Base-by-base conservation (phyloP, 2,113 vertebrate species). In the Malurus alboscapulatus region DNA sequence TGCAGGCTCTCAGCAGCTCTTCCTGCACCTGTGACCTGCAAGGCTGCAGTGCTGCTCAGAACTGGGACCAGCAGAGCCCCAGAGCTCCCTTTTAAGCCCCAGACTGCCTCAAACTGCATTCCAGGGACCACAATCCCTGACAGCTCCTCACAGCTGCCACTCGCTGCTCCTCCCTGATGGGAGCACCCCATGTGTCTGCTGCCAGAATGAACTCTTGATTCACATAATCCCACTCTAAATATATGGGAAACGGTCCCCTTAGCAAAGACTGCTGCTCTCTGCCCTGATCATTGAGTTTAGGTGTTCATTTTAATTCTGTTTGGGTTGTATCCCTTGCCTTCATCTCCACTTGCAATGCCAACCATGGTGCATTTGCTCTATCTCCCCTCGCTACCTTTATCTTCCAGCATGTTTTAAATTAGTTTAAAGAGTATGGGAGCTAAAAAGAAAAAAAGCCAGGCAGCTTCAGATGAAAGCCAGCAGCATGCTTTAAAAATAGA, bases 401-500 rank as follows among this genome's bases (percentile, higher is more conserved):
- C 87, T 86, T n/a, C 71, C 76, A 76, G 11, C 48, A 24, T 51
- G 54, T 79, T 96, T 92, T 92, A 92, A 92, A 86, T 65, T 84
- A 65, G 65, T 90, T 67, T 95, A 36, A 81, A 92, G 72, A 81
- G 38, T 68, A 79, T 44, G 77, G 36, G 68, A 76, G 78, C 55
- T 76, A 34, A 91, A 88, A 84, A 67, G 51, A 17, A 58, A n/a
- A 7, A 7, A 54, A 30, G 15, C 14, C n/a, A 63, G 63, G 87
- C 94, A 76, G 44, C 90, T 92, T 55, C 22, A 93, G 96, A 97
- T 50, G 84, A 88, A 97, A 97, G 72, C 87, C 96, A 97, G 97
- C 92, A 92, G 80, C 50, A 30, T n/a, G 47, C 50, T 92, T 94
- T 95, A 96, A 97, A 97, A 97, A 97, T 95, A 98, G 93, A 79